Evolutionary conservation across 2,888 invertebrate species (phyloP).

Genomic region (Lasioglossum oenotherae): DNA sequence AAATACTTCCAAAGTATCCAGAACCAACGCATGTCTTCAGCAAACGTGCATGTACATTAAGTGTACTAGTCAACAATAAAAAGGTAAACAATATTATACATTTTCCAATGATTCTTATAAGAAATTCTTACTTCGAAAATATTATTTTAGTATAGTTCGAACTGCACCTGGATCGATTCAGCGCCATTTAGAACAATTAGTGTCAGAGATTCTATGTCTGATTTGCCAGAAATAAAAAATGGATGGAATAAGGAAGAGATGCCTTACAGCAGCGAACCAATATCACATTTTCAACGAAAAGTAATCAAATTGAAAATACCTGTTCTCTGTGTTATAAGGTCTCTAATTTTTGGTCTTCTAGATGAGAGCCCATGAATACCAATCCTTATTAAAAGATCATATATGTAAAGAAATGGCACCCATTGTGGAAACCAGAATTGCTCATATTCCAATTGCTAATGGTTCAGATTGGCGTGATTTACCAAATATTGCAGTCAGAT

Average conservation of each 20-base stretch:
- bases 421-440: slow-evolving; percentile 91
- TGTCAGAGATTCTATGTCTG: slow-evolving; percentile 93
- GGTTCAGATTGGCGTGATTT: slow-evolving; percentile 95
- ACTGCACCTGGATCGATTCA: slow-evolving; percentile 88
- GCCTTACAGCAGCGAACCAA: slow-evolving; percentile 89
- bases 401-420: slow-evolving; percentile 94
- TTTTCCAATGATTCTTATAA: slow-evolving; percentile 4
- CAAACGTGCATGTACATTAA: slow-evolving; percentile 88
- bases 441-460: slow-evolving; percentile 89
- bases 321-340: background rate
- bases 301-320: slow-evolving; percentile 70
- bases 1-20: slow-evolving; percentile 90
- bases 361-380: slow-evolving; percentile 87
- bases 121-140: slow-evolving; percentile 17
- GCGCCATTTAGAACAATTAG: slow-evolving; percentile 92
- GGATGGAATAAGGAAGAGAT: slow-evolving; percentile 90
- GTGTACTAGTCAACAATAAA: slow-evolving; percentile 87
- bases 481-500: slow-evolving; percentile 90
- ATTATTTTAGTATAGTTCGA: slow-evolving; percentile 80
- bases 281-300: slow-evolving; percentile 90
- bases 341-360: slow-evolving; percentile 70
- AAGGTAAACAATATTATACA: slow-evolving; percentile 80
- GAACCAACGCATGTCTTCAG: slow-evolving; percentile 93
- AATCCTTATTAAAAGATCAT: slow-evolving; percentile 89
- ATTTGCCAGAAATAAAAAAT: slow-evolving; percentile 91